Evolutionary conservation across 1,140 invertebrate species (phyloP).

Genomic region (Drosophila sp.): DNA sequence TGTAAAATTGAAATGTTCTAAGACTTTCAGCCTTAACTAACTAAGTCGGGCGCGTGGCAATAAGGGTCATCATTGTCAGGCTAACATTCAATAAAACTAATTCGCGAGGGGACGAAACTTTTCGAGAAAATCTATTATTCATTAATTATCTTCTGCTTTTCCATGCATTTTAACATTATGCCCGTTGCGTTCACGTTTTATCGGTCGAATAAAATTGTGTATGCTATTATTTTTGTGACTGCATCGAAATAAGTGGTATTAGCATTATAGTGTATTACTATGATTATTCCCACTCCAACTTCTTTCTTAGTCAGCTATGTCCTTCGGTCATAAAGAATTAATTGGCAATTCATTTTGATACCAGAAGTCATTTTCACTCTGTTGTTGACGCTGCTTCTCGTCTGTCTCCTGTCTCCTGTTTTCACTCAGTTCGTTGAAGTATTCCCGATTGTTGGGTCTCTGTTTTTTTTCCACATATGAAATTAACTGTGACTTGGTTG

Average conservation of each 20-base stretch:
- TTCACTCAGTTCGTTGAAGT: constrained; percentile 17
- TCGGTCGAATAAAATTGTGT: neutral
- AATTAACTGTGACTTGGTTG: constrained; percentile 65
- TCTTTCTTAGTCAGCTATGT: neutral
- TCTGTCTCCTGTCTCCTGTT: no score
- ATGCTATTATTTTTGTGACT: neutral
- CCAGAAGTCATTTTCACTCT: constrained; percentile 46
- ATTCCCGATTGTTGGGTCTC: no score
- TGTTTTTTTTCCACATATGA: constrained; percentile 15
- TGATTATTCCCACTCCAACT: neutral
- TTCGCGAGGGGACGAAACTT: constrained; percentile 34
- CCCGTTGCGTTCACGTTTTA: neutral
- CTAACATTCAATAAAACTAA: constrained; percentile 28
- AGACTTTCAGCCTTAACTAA: constrained; percentile 47
- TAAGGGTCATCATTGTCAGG: constrained; percentile 3
- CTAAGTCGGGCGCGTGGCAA: constrained; percentile 53
- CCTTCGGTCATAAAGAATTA: constrained; percentile 65
- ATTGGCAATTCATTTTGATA: constrained; percentile 73
- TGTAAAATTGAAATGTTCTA: constrained; percentile 39
- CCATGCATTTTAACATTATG: constrained; percentile 27
- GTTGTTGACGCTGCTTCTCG: neutral
- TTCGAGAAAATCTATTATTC: constrained; percentile 9
- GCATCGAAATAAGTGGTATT: neutral
- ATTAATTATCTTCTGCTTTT: constrained; percentile 33
- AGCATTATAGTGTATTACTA: neutral